Evolutionary conservation across 2,113 vertebrate genomes (phyloP).

Genomic region (Cromileptes altivelis): DNA sequence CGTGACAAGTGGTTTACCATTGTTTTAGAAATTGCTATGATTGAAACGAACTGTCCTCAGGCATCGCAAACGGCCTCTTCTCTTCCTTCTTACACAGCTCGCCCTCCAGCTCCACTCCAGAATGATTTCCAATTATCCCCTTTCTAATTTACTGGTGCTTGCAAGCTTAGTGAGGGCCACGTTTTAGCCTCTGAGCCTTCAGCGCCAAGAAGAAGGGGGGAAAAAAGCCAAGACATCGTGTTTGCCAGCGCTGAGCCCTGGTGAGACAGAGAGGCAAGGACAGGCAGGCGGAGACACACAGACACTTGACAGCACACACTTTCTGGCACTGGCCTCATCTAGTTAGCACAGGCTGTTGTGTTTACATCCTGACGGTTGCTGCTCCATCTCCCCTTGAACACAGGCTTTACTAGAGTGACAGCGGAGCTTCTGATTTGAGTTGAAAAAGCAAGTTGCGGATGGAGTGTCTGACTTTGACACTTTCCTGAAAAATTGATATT

Average conservation of each 20-base stretch:
- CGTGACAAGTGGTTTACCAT: conserved; percentile 8
- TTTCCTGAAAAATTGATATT: conserved; percentile 28
- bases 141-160: conserved; percentile 53
- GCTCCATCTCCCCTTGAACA: neutral
- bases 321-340: conserved; percentile 53
- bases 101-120: conserved; percentile 3
- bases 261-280: conserved; percentile 54
- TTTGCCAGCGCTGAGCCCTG: conserved; percentile 55
- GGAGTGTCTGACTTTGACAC: conserved; percentile 1
- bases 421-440: conserved; percentile 17
- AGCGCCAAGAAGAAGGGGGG: conserved; percentile 27
- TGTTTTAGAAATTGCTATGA: neutral
- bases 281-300: conserved; percentile 40
- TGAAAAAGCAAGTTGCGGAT: conserved; percentile 10
- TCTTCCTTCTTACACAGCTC: conserved; percentile 9
- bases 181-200: conserved; percentile 49
- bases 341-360: conserved; percentile 57
- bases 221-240: conserved; percentile 30
- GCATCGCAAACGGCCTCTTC: neutral
- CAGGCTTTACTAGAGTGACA: conserved; percentile 5
- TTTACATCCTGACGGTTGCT: conserved; percentile 47
- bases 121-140: conserved; percentile 53
- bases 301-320: conserved; percentile 53
- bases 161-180: conserved; percentile 37
- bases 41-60: conserved; percentile 10